Conservation (phyloP, 2,113 vertebrate genomes). For the Propithecus coquereli region DNA sequence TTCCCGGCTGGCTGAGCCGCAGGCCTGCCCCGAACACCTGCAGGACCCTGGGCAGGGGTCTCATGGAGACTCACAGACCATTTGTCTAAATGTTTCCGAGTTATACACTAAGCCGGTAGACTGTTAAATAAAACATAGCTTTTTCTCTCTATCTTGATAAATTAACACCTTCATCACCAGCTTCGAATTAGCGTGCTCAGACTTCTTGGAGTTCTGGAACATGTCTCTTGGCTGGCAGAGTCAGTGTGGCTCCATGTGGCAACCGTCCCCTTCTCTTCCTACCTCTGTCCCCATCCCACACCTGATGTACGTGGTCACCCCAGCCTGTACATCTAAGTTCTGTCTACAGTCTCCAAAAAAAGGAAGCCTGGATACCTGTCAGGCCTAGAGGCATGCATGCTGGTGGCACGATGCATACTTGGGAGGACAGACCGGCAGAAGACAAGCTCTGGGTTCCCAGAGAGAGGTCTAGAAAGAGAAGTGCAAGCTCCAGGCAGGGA, state of each 20-base stretch:
- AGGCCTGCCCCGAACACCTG: background rate
- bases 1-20: background rate
- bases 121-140: background rate
- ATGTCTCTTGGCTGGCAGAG: background rate
- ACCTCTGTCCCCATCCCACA: background rate
- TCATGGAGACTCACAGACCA: background rate
- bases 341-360: background rate
- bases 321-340: background rate
- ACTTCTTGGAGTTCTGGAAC: background rate
- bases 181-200: background rate
- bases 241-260: background rate
- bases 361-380: background rate
- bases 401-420: rapidly evolving
- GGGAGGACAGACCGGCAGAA: background rate
- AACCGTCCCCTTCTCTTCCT: background rate
- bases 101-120: background rate
- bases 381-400: background rate
- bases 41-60: background rate
- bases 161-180: background rate
- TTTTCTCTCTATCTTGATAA: background rate
- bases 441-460: background rate
- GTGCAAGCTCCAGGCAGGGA: background rate
- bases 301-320: background rate
- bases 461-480: background rate
- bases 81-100: background rate